Base-by-base conservation (phyloP, 2,113 vertebrate species). In the Corythaixoides concolor region DNA sequence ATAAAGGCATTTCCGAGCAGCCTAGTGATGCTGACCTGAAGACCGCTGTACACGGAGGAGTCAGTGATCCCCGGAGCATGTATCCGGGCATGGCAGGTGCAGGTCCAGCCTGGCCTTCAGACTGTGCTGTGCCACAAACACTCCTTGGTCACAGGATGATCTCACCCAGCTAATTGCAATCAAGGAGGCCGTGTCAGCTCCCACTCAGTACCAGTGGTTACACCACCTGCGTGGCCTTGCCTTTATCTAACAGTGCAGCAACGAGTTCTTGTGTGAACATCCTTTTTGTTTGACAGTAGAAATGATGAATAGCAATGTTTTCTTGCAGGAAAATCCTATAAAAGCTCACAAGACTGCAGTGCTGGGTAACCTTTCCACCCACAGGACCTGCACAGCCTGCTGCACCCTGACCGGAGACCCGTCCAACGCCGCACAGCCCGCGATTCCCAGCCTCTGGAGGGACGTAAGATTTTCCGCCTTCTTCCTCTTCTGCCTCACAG, bases 361-460 rank as follows among this genome's bases (percentile, higher is more conserved):
- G 1, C 24, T 6, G 16, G 6, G 43, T 24, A 15, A 33, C 24
- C 27, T 15, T 27, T 32, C 64, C 66, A 32, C 37, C 2, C 22
- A 35, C 1, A 0, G 18, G 78, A 58, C 15, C 60, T 0, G 11
- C 28, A 3, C 12, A 2, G 35, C 5, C 1, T 0, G 12, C 86
- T 28, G 74, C 2, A 0, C n/a, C 56, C 32, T 3, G 24, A 6
- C 18, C 1, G 13, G 22, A 60, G 5, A 19, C 15, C 9, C 2
- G 8, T 2, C 19, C 11, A 39, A 27, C 5, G 19, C 50, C 9
- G 33, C 55, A 2, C 14, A 9, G 35, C 39, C 45, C 32, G 4
- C 18, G 30, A 2, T 0, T 32, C 41, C 28, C 60, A 12, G 28
- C 10, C 26, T 33, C 67, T 0, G 66, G 5, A 72, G 62, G 63